Conservation (phyloP, 1,140 invertebrate genomes). For the Musca domestica region DNA sequence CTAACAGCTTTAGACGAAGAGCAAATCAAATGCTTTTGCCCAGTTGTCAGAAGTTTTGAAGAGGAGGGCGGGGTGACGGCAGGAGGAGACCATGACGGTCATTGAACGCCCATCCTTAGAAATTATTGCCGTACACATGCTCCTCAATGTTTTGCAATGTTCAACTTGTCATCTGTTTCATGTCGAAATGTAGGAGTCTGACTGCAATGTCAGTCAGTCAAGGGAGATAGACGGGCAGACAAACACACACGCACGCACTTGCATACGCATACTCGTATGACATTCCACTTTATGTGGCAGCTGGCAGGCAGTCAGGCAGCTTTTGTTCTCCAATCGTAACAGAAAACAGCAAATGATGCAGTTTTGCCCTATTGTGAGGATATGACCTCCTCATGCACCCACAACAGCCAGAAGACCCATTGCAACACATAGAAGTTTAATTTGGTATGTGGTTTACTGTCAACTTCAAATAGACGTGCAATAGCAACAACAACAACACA, state of each 20-base stretch:
- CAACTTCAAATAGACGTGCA: neutral
- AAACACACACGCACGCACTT: neutral
- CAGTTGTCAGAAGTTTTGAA: too few relatives aligned
- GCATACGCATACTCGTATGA: neutral
- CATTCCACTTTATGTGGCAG: neutral
- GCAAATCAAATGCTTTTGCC: too few relatives aligned
- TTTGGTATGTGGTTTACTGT: slow-evolving; percentile 18
- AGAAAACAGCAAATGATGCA: neutral
- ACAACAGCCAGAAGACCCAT: neutral
- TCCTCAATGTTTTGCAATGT: too few relatives aligned
- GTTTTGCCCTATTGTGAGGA: neutral
- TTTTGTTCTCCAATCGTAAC: neutral
- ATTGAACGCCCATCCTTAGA: too few relatives aligned
- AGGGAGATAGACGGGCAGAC: neutral
- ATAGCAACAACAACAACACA: neutral
- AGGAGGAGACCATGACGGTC: too few relatives aligned
- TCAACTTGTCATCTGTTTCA: too few relatives aligned
- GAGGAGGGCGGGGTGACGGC: too few relatives aligned
- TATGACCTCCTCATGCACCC: neutral
- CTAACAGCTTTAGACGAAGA: too few relatives aligned
- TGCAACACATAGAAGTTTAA: neutral
- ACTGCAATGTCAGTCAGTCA: too few relatives aligned
- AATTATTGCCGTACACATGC: too few relatives aligned
- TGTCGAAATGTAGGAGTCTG: too few relatives aligned
- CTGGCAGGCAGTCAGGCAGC: neutral